Evolutionary conservation across 2,888 invertebrate genomes (phyloP).

Genomic region (Cryptus armator): DNA sequence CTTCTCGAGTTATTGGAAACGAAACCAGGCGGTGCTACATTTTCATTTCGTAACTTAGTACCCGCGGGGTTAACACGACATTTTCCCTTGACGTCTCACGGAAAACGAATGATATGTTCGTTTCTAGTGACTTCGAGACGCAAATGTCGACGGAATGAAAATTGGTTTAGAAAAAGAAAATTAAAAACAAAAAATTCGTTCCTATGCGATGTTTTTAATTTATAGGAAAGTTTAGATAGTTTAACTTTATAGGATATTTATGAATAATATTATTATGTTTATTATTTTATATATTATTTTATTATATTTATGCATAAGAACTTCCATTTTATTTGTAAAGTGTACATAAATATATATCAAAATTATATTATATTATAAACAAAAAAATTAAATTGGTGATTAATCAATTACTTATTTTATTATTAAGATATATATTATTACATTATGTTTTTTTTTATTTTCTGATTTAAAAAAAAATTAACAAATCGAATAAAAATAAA

Average conservation of each 20-base stretch:
- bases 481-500: neutral
- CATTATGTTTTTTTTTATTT: no score
- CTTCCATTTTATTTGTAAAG: no score
- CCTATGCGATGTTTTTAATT: no score
- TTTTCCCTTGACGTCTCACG: conserved; percentile 49
- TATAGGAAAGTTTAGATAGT: no score
- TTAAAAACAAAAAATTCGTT: no score
- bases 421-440: no score
- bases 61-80: conserved; percentile 23
- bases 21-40: conserved; percentile 67
- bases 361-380: neutral
- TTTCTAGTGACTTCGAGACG: neutral
- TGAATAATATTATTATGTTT: no score
- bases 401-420: neutral
- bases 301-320: no score
- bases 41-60: conserved; percentile 67
- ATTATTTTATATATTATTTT: no score
- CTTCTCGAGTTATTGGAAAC: conserved; percentile 70
- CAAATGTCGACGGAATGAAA: neutral
- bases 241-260: no score
- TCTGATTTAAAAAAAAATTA: no score
- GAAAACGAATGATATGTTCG: conserved; percentile 41
- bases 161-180: neutral
- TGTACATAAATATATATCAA: no score
- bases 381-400: neutral